Evolutionary conservation across 2,113 vertebrate genomes (phyloP).

Genomic region (Chaenocephalus aceratus): DNA sequence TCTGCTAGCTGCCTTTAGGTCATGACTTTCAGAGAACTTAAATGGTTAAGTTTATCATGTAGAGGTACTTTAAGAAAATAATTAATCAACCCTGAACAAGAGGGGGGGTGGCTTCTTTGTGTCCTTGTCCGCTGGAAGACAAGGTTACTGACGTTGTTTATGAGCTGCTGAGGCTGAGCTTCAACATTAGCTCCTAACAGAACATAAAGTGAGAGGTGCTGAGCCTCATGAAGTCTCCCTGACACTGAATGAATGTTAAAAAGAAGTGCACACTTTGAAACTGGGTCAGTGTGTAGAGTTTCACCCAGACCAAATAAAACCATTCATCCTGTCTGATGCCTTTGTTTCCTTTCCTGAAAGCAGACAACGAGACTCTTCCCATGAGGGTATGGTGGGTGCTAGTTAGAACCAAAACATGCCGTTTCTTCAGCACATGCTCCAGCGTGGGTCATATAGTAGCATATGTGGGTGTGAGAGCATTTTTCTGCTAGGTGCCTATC

Average conservation of each 20-base stretch:
- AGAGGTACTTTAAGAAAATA: background rate
- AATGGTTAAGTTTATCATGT: no score
- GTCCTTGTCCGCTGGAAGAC: conserved; percentile 55
- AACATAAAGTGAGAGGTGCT: conserved; percentile 3
- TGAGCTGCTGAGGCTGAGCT: conserved; percentile 32
- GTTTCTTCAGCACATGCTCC: conserved; percentile 10
- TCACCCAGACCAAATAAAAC: conserved; percentile 1
- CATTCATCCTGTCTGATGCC: background rate
- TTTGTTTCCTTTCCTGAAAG: background rate
- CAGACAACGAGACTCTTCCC: background rate
- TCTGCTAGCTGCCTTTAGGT: background rate
- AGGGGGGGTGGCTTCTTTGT: conserved; percentile 1
- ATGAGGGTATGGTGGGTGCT: background rate
- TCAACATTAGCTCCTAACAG: conserved; percentile 33
- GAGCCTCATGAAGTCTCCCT: background rate
- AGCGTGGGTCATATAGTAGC: background rate
- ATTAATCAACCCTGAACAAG: conserved; percentile 5
- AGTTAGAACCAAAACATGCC: background rate
- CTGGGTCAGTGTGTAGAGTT: background rate
- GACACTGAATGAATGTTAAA: conserved; percentile 26
- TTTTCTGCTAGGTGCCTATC: conserved; percentile 22
- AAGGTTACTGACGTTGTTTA: conserved; percentile 70
- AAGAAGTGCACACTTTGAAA: background rate
- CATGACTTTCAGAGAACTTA: conserved; percentile 7
- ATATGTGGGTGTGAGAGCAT: conserved; percentile 41